Conservation (phyloP, 2,797 vertebrate species). For the Argyrosomus regius region DNA sequence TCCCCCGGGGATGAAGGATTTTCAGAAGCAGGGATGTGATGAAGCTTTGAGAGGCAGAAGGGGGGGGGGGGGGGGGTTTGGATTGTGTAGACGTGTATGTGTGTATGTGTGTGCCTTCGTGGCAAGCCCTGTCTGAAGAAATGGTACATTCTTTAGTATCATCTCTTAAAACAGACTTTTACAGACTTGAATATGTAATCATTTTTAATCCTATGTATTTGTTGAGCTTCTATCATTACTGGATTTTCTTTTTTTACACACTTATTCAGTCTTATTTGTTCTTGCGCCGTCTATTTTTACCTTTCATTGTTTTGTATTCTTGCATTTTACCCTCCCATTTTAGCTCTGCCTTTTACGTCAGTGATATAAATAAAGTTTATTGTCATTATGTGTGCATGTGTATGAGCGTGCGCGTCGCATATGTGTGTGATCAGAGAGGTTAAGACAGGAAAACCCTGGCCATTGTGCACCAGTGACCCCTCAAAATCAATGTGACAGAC, state of each 20-base stretch:
- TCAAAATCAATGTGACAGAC: slow-evolving; percentile 88
- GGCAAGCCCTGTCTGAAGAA: slow-evolving; percentile 4
- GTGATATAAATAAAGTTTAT: slow-evolving; percentile 55
- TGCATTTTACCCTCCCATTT: neutral
- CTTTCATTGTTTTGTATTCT: slow-evolving; percentile 25
- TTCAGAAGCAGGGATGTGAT: slow-evolving; percentile 75
- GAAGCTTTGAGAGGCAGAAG: slow-evolving; percentile 61
- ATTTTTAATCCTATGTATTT: neutral
- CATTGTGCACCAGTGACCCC: slow-evolving; percentile 86
- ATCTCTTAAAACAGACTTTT: slow-evolving; percentile 20
- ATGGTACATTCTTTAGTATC: neutral
- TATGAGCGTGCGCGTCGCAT: slow-evolving; percentile 51
- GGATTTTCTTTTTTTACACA: neutral
- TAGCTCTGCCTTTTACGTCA: slow-evolving; percentile 14
- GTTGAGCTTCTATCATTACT: neutral
- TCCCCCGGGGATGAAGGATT: slow-evolving; percentile 77
- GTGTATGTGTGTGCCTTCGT: slow-evolving; percentile 7
- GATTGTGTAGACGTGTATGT: slow-evolving; percentile 26
- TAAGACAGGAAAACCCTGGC: slow-evolving; percentile 87
- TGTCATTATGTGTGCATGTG: slow-evolving; percentile 44
- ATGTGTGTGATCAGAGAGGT: slow-evolving; percentile 79
- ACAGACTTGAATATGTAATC: neutral
- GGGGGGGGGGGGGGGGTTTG: slow-evolving; percentile 39
- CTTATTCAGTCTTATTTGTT: neutral
- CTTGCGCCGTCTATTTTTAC: slow-evolving; percentile 2